phyloP scores from a whole-genome alignment of 2,797 vertebrate genomes.

The Fundulus diaphanus region DNA sequence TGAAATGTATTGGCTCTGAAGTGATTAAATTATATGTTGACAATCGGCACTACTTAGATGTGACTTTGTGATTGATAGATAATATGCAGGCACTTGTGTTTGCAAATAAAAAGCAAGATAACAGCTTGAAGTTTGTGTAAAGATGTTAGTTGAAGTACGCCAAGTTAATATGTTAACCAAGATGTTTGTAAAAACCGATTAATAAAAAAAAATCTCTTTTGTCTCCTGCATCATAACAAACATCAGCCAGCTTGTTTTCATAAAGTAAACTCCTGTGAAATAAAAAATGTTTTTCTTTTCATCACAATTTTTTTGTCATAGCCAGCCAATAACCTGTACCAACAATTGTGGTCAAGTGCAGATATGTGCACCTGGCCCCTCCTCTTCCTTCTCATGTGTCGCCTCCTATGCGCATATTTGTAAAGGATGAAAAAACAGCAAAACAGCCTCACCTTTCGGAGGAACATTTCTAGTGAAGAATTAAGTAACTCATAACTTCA shows the following conservation, averaged over 20 bases:
- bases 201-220: neutral
- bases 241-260: neutral
- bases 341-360: neutral
- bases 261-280: neutral
- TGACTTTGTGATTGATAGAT: neutral
- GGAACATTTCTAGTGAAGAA: too few relatives aligned
- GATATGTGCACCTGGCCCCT: too few relatives aligned
- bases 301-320: neutral
- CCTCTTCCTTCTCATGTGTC: too few relatives aligned
- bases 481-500: too few relatives aligned
- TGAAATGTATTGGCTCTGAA: conserved; percentile 16
- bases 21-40: conserved; percentile 3
- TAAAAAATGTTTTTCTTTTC: neutral
- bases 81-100: neutral
- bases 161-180: neutral
- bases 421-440: too few relatives aligned
- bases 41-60: neutral
- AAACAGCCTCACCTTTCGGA: too few relatives aligned
- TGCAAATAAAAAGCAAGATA: neutral
- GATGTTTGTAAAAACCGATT: neutral
- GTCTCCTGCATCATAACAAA: neutral
- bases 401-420: too few relatives aligned
- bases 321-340: neutral
- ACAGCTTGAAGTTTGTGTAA: neutral
- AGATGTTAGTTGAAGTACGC: neutral